Evolutionary conservation across 2,888 invertebrate species (phyloP).

Genomic region (Zygaena filipendulae): DNA sequence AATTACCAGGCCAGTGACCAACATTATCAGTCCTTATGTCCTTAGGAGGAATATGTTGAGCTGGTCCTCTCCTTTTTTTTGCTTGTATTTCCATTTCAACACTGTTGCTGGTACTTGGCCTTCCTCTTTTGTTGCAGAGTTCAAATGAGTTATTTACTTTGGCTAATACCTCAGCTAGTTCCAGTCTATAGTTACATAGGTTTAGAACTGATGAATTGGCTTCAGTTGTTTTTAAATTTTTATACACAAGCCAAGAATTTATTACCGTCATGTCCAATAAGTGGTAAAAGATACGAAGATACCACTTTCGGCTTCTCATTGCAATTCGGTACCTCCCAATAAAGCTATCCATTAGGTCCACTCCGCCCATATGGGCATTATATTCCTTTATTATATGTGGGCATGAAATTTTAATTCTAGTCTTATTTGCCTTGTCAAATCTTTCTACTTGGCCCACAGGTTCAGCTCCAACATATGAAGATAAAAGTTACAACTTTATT

Average conservation of each 20-base stretch:
- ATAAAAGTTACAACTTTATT: constrained; percentile 26
- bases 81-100: constrained; percentile 24
- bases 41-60: constrained; percentile 23
- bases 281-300: constrained; percentile 27
- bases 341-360: constrained; percentile 25
- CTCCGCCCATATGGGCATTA: constrained; percentile 31
- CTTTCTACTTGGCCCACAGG: constrained; percentile 20
- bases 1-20: constrained; percentile 23
- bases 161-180: constrained; percentile 26
- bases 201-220: constrained; percentile 20
- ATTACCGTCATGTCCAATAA: constrained; percentile 26
- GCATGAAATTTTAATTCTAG: constrained; percentile 14
- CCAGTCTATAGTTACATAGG: constrained; percentile 24
- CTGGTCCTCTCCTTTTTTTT: constrained; percentile 23
- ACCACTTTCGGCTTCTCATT: constrained; percentile 22
- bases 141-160: constrained; percentile 21
- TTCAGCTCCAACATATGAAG: constrained; percentile 25
- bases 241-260: constrained; percentile 26
- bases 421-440: constrained; percentile 19
- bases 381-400: constrained; percentile 24
- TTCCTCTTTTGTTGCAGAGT: constrained; percentile 25
- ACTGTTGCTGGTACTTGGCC: constrained; percentile 23
- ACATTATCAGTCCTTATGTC: constrained; percentile 24
- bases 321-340: constrained; percentile 21
- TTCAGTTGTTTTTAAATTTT: constrained; percentile 18